A percentile compares a stretch with the other conserved stretches of the same genome.
These are phyloP conservation scores for Terebella lapidaria DNA, from an alignment of 2,888 invertebrate species.

Conservation along the genomic window DNA sequence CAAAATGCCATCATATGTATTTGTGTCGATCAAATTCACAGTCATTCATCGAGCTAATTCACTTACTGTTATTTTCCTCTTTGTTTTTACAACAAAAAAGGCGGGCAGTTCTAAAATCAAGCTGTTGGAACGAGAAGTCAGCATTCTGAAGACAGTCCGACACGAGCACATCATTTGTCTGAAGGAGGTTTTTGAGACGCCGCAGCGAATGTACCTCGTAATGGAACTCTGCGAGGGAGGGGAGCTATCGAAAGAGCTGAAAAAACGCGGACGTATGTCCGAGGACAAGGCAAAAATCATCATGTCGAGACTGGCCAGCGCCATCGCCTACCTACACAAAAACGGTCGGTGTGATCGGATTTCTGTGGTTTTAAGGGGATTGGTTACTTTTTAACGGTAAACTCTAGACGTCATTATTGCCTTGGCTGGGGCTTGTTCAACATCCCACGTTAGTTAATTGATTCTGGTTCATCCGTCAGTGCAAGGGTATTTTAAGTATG, in stretches of 20 bases:
- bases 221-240: conserved; percentile 58
- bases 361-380: no score
- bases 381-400: no score
- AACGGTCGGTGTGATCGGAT: conserved; percentile 38
- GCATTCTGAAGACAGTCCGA: conserved; percentile 58
- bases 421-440: no score
- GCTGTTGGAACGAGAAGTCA: conserved; percentile 57
- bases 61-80: no score
- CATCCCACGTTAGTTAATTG: no score
- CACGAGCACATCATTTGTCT: conserved; percentile 60
- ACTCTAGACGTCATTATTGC: no score
- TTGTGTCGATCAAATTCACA: no score
- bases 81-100: no score
- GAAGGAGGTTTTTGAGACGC: conserved; percentile 58
- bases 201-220: conserved; percentile 58
- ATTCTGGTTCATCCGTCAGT: no score
- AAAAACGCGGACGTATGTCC: conserved; percentile 44
- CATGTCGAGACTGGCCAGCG: conserved; percentile 46
- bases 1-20: no score
- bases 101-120: conserved; percentile 50
- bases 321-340: conserved; percentile 52
- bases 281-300: conserved; percentile 45
- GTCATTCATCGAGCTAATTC: no score
- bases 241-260: conserved; percentile 54
- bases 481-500: no score